phyloP scores from a whole-genome alignment of 1,140 invertebrate species.

The Atta texana region DNA sequence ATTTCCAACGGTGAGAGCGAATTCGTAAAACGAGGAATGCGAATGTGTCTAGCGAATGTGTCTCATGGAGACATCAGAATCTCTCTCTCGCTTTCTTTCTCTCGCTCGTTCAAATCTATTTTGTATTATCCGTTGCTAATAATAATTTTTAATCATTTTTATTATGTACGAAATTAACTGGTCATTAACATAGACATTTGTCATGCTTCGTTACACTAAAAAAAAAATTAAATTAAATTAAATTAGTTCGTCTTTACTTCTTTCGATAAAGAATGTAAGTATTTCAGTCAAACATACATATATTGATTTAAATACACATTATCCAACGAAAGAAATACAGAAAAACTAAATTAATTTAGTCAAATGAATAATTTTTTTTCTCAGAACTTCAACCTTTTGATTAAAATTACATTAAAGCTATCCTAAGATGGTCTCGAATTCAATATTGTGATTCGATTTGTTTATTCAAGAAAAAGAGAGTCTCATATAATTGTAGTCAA shows the following conservation, averaged over 20 bases:
- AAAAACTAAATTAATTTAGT: too few relatives aligned
- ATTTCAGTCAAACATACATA: too few relatives aligned
- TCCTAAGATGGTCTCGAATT: neutral
- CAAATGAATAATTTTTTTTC: too few relatives aligned
- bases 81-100: neutral
- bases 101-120: neutral
- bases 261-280: too few relatives aligned
- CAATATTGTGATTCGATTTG: neutral
- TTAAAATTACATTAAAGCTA: neutral
- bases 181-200: neutral
- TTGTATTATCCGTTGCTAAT: neutral
- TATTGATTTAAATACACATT: too few relatives aligned
- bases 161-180: neutral
- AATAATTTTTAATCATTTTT: neutral
- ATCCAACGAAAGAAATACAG: too few relatives aligned
- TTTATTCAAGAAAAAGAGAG: neutral
- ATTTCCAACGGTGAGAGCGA: conserved; percentile 35
- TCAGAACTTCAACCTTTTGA: neutral
- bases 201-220: too few relatives aligned
- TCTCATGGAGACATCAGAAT: neutral
- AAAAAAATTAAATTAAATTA: too few relatives aligned
- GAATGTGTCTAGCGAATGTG: neutral
- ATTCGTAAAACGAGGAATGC: neutral
- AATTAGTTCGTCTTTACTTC: too few relatives aligned
- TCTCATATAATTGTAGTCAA: too few relatives aligned